Percentiles rank a stretch among this genome's conserved stretches.
Conservation (phyloP, 1,140 invertebrate genomes). For the Dinoponera quadriceps region DNA sequence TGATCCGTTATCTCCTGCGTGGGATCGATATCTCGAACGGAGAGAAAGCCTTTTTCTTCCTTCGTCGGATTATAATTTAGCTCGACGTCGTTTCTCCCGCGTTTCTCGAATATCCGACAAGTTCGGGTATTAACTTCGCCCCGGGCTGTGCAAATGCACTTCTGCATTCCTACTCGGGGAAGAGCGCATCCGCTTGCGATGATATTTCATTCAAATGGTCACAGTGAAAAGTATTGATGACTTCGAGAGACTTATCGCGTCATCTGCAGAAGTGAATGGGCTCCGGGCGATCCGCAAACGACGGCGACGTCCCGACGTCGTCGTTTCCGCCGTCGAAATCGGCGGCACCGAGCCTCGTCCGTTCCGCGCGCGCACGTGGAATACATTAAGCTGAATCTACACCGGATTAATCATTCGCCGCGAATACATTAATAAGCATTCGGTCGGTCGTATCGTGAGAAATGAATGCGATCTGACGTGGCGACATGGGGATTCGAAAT, state of each 20-base stretch:
- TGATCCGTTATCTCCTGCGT: not conserved
- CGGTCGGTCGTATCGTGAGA: not conserved
- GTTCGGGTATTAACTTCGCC: slow-evolving; percentile 37
- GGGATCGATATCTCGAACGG: slow-evolving; percentile 48
- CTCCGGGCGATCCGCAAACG: slow-evolving; percentile 57
- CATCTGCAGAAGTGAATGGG: slow-evolving; percentile 64
- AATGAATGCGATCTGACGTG: not conserved
- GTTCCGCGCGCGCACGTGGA: not conserved
- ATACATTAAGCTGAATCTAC: slow-evolving; percentile 37
- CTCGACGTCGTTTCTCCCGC: not conserved
- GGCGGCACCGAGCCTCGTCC: not conserved
- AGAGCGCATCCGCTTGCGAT: slow-evolving; percentile 34
- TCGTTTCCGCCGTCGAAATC: slow-evolving; percentile 16
- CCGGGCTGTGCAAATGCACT: slow-evolving; percentile 26
- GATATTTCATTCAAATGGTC: slow-evolving; percentile 76
- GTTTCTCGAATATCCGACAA: slow-evolving; percentile 1
- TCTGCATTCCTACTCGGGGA: slow-evolving; percentile 30
- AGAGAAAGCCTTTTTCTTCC: slow-evolving; percentile 33
- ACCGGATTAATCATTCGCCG: slow-evolving; percentile 37
- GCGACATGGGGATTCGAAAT: not conserved
- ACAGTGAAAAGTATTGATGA: slow-evolving; percentile 76
- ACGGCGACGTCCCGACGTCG: slow-evolving; percentile 10
- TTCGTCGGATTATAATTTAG: not conserved
- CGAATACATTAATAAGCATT: not conserved
- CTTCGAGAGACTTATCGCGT: slow-evolving; percentile 72